Evolutionary conservation across 2,113 vertebrate species (phyloP), one percentile per base, ranked within the genome.

Genomic region (Cebidichthys violaceus): DNA sequence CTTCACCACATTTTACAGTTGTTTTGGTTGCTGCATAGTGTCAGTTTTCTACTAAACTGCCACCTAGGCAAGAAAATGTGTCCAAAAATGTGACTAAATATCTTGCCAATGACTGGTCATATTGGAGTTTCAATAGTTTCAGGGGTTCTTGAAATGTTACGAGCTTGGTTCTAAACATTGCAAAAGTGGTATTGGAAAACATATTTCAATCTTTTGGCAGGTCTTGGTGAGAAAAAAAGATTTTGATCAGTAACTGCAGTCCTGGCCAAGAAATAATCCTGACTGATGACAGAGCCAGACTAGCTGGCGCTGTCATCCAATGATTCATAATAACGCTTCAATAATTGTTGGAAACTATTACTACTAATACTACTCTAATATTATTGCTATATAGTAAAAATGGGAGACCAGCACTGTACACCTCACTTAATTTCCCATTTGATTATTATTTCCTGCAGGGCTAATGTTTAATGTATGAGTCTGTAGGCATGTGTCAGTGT

Each of bases 381-480:
- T 41, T 33, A 67, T 13, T 52, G 9, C 35, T 75, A 22, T 24
- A n/a, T 24, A 60, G 59, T 71, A 68, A 77, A 9, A 29, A 27
- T 27, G n/a, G n/a, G n/a, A 77, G 27, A 68, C 18, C 31, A 87
- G 10, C 22, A 47, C 4, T 60, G 52, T 77, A 76, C 2, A 61
- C 33, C 37, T 68, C 71, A 62, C 35, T 73, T 62, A 1, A 70
- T 70, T 82, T 82, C 50, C 57, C 20, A 70, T 83, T 74, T 67
- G 73, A 82, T 83, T 66, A 76, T 71, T 78, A 75, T 85, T 73
- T 81, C 60, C 69, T 81, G 62, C 41, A 78, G 59, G 79, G 13
- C 81, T 85, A 50, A 79, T 89, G 79, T 81, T 83, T 85, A 79
- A 84, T 89, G 73, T 64, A 83, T 70, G 68, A 79, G n/a, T 70